Percentiles rank a stretch among this genome's conserved stretches.
Conservation (phyloP, 2,888 invertebrate genomes). For the Drosophila limbata region DNA sequence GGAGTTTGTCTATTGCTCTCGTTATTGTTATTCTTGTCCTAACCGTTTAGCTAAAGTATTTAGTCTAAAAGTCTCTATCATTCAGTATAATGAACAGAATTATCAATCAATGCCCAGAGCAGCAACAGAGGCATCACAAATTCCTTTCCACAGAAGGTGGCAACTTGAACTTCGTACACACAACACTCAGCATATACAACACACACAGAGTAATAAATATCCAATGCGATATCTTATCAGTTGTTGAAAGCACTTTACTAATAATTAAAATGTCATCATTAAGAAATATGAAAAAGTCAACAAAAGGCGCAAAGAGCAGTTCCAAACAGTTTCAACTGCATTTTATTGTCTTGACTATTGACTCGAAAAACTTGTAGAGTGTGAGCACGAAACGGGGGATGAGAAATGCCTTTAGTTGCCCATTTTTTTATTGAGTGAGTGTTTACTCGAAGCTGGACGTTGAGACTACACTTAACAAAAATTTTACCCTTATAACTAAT, state of each 20-base stretch:
- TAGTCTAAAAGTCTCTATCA: not conserved
- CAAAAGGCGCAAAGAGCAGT: conserved; percentile 45
- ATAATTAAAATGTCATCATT: conserved; percentile 84
- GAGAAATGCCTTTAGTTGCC: conserved; percentile 25
- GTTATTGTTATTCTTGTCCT: conserved; percentile 1
- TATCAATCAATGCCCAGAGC: conserved; percentile 65
- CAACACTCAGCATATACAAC: conserved; percentile 14
- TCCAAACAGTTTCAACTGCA: conserved; percentile 46
- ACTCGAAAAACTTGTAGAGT: conserved; percentile 66
- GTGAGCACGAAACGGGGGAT: not conserved
- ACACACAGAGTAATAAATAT: conserved; percentile 64
- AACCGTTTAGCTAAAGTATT: conserved; percentile 2
- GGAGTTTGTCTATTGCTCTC: not conserved
- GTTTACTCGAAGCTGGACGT: conserved; percentile 52
- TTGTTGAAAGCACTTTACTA: conserved; percentile 81
- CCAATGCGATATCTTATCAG: conserved; percentile 79
- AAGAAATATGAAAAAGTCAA: conserved; percentile 81
- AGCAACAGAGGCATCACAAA: conserved; percentile 9
- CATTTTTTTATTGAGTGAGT: conserved; percentile 57
- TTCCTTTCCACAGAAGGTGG: conserved; percentile 21
- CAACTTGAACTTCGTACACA: conserved; percentile 72
- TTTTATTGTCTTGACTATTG: conserved; percentile 74
- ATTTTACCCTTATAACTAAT: too few relatives aligned
- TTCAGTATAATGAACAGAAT: conserved; percentile 32
- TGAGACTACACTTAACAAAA: not conserved